Percentiles rank a stretch among this genome's conserved stretches.
Evolutionary conservation across 1,140 invertebrate species (phyloP).

Genomic region (Trialeurodes vaporariorum): DNA sequence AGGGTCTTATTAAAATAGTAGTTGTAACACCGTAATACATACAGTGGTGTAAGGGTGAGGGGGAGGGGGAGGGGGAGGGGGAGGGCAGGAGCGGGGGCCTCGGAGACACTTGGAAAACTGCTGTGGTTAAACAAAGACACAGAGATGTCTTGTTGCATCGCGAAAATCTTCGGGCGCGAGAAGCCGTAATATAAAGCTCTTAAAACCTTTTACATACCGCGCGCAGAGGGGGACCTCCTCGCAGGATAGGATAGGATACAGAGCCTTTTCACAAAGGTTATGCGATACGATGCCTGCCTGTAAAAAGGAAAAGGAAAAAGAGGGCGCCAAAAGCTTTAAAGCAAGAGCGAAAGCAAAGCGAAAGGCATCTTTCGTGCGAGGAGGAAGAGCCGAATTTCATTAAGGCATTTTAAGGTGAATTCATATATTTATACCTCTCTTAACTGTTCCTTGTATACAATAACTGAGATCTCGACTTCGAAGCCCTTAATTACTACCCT

Average conservation of each 20-base stretch:
- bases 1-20: not conserved
- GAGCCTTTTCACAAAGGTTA: no score
- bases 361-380: no score
- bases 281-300: no score
- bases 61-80: not conserved
- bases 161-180: not conserved
- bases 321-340: no score
- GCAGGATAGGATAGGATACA: no score
- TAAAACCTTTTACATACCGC: not conserved
- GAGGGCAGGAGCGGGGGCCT: conserved; percentile 4
- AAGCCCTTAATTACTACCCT: not conserved
- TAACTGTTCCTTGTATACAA: not conserved
- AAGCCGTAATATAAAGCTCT: not conserved
- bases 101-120: no score
- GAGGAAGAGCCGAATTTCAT: not conserved
- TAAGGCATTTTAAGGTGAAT: not conserved
- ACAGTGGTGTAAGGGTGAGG: not conserved
- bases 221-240: no score
- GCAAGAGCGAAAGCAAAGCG: no score
- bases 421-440: not conserved
- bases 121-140: not conserved
- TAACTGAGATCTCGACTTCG: not conserved
- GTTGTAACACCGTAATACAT: conserved; percentile 5
- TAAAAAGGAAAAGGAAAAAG: not conserved
- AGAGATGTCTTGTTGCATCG: not conserved